Conservation (phyloP, 2,113 vertebrate genomes). For the Chrysemys picta region DNA sequence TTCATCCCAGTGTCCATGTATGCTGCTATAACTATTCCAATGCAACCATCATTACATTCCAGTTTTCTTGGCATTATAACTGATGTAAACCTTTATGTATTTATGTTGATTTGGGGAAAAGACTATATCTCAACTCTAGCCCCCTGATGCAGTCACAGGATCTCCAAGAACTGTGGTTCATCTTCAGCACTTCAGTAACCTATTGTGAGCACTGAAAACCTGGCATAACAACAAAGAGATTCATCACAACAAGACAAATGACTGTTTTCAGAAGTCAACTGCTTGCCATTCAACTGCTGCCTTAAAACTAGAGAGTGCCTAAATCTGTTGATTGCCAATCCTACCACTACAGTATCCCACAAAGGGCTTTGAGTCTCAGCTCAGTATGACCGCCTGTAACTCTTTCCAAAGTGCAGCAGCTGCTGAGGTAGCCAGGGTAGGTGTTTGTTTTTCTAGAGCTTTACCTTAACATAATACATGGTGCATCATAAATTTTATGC, state of each 20-base stretch:
- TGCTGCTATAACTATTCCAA: constrained; percentile 81
- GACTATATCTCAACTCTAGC: constrained; percentile 79
- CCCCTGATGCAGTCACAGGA: constrained; percentile 71
- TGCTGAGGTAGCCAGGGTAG: constrained; percentile 76
- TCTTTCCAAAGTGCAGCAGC: constrained; percentile 72
- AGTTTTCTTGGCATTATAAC: constrained; percentile 73
- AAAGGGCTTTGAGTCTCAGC: constrained; percentile 81
- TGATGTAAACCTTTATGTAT: constrained; percentile 70
- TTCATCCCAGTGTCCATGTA: constrained; percentile 78
- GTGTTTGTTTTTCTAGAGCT: constrained; percentile 80
- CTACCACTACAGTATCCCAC: constrained; percentile 79
- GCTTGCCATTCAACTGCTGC: constrained; percentile 86
- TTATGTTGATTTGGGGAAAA: constrained; percentile 76
- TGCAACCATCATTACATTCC: constrained; percentile 81
- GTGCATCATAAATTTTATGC: constrained; percentile 78
- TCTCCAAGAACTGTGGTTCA: constrained; percentile 73
- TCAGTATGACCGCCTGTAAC: constrained; percentile 57
- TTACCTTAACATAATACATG: constrained; percentile 70
- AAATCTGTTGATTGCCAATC: constrained; percentile 83
- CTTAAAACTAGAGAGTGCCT: constrained; percentile 89
- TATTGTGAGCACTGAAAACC: constrained; percentile 78
- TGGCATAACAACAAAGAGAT: constrained; percentile 74
- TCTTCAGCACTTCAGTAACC: constrained; percentile 76
- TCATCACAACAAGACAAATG: constrained; percentile 76
- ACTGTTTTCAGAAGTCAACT: constrained; percentile 81